These are phyloP conservation scores for Hydropotes inermis DNA, from an alignment of 2,113 vertebrate species.

Conservation along the genomic window DNA sequence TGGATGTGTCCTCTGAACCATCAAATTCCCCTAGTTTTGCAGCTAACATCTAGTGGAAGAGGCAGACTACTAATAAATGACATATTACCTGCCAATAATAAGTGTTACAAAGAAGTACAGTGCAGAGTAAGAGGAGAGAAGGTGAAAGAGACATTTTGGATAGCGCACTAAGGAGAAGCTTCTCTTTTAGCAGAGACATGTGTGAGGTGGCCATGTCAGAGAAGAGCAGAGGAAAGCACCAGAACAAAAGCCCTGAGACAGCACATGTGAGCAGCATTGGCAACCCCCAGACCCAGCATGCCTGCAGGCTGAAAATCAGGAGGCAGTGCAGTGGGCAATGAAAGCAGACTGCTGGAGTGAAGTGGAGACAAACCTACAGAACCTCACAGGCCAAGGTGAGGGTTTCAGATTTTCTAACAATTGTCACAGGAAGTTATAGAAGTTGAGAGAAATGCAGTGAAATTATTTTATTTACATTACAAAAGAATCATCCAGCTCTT, in stretches of 20 bases:
- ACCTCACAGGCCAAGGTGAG: neutral
- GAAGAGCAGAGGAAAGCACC: neutral
- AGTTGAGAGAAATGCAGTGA: neutral
- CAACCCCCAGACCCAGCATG: neutral
- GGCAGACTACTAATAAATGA: neutral
- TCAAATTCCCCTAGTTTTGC: neutral
- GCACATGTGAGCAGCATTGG: neutral
- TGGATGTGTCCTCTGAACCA: neutral
- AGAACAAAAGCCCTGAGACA: neutral
- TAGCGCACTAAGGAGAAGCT: neutral
- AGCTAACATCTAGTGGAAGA: neutral
- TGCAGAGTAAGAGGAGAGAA: neutral
- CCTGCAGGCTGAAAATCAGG: neutral
- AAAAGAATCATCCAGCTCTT: neutral
- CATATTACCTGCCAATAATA: neutral
- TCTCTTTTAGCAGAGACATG: neutral
- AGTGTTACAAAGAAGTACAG: neutral
- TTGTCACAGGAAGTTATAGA: neutral
- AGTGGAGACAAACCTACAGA: too few species aligned
- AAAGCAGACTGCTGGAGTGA: neutral
- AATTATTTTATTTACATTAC: neutral
- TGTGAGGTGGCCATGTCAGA: neutral
- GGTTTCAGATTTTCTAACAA: neutral
- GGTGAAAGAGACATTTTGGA: neutral
- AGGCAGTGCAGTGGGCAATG: neutral